phyloP scores from a whole-genome alignment of 2,113 vertebrate genomes.

The Brachyistius frenatus region DNA sequence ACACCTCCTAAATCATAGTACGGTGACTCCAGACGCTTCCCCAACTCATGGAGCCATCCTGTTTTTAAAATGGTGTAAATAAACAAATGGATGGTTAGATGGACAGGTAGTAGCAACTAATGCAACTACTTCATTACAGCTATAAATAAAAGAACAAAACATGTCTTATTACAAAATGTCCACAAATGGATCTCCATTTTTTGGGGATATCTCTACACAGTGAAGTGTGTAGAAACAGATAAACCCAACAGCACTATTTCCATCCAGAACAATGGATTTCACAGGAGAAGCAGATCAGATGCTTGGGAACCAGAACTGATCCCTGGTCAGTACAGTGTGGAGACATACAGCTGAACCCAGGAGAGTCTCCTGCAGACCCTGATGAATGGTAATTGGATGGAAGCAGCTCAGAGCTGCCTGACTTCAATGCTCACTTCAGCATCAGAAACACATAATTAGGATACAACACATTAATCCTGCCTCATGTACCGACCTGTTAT shows the following conservation, averaged over 20 bases:
- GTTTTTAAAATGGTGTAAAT: conserved; percentile 16
- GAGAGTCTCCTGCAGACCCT: conserved; percentile 71
- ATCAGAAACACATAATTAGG: conserved; percentile 72
- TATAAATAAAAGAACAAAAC: too few species aligned
- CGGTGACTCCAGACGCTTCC: conserved; percentile 94
- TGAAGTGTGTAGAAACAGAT: conserved; percentile 11
- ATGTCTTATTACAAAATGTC: too few species aligned
- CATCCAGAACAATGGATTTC: conserved; percentile 42
- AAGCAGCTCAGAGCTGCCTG: conserved; percentile 52
- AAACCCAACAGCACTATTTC: conserved; percentile 3
- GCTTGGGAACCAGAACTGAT: conserved; percentile 52
- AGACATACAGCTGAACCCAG: conserved; percentile 54
- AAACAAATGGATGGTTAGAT: conserved; percentile 4
- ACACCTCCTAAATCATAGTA: conserved; percentile 83
- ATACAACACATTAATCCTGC: conserved; percentile 69
- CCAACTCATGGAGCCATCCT: conserved; percentile 98
- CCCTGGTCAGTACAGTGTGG: conserved; percentile 56
- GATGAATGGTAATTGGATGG: conserved; percentile 81
- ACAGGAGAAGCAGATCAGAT: conserved; percentile 40
- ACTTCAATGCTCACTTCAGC: conserved; percentile 55
- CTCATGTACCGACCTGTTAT: conserved; percentile 49
- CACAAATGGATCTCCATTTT: neutral
- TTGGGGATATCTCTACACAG: neutral
- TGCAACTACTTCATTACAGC: neutral
- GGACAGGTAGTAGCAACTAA: neutral